Base-by-base conservation (phyloP, 1,140 invertebrate genomes). In the Procambarus clarkii region DNA sequence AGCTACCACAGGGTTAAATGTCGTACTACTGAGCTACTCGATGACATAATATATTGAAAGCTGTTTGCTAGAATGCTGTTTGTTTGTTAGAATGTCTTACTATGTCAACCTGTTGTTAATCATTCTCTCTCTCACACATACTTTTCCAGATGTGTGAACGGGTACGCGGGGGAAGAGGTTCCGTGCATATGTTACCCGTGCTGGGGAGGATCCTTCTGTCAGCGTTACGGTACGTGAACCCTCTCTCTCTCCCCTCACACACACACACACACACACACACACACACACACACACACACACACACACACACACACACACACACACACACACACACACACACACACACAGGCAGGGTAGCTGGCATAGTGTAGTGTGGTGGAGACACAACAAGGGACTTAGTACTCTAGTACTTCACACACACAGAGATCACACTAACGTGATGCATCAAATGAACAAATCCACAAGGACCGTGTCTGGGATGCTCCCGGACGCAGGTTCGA, bases 151-250 rank as follows among this genome's bases (percentile, higher is more conserved):
- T 88, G 86, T 58, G 48, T 88, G 18, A 88, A 88, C 50, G 86
- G 86, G 18, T 50, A 64, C 34, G 45, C 76, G 24, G 60, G 45
- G 2, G 86, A 88, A 77, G 58, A 69, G 2, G n/a, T 44, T 3
- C 48, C 86, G 77, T 88, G 86, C 60, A 44, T 64, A 18, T 88
- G 86, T 58, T 54, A 80, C n/a, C 86, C 86, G 4, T 88, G 86
- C 77, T 88, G 86, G 86, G 86, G 76, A 2, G 86, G 86, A 9
- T 13, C 11, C 24, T 64, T 45, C 54, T 88, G 86, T 48, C 86
- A 88, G 34, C 8, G 45, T n/a, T 88, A 88, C 58, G 78, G 86
- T 88, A 58, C 21, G 86, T 77, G 46, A 24, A 34, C 64, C 15
- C 13, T 2, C 13, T 13, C 46, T 9, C 11, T 44, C 45, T 45